Conservation (phyloP, 2,797 vertebrate genomes). For the Chrysolophus pictus region DNA sequence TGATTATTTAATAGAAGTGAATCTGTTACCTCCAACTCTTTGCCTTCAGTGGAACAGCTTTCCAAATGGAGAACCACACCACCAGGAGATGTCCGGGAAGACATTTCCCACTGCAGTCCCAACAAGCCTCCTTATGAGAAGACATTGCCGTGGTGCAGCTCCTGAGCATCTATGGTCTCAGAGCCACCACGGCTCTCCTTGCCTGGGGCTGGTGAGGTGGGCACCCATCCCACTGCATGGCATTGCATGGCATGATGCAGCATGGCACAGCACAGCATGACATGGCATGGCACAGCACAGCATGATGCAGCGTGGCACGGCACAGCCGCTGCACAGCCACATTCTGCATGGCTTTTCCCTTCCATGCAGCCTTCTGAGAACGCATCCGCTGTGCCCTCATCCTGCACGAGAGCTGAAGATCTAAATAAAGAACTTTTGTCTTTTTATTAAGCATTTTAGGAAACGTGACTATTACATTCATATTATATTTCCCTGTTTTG, state of each 20-base stretch:
- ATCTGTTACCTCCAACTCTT: neutral
- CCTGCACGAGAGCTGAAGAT: slow-evolving; percentile 51
- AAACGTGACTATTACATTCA: slow-evolving; percentile 72
- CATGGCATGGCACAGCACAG: neutral
- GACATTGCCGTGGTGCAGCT: neutral
- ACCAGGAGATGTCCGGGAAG: neutral
- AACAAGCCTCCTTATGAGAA: neutral
- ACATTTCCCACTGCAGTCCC: neutral
- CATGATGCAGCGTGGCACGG: too few species aligned
- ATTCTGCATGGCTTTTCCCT: neutral
- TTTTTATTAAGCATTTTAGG: slow-evolving; percentile 77
- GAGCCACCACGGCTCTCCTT: fast-evolving
- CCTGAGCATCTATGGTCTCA: neutral
- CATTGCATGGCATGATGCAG: neutral
- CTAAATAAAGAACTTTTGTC: slow-evolving; percentile 72
- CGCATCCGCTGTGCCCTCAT: slow-evolving; percentile 61
- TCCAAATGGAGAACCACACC: neutral
- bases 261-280: neutral
- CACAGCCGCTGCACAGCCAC: neutral
- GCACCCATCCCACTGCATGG: fast-evolving
- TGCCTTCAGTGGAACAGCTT: neutral
- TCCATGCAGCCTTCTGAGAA: slow-evolving; percentile 31
- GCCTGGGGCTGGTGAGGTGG: fast-evolving
- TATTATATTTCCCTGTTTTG: slow-evolving; percentile 81
- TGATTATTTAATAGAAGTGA: neutral